Conservation (phyloP, 2,113 vertebrate species). For the Eudyptes chrysolophus region DNA sequence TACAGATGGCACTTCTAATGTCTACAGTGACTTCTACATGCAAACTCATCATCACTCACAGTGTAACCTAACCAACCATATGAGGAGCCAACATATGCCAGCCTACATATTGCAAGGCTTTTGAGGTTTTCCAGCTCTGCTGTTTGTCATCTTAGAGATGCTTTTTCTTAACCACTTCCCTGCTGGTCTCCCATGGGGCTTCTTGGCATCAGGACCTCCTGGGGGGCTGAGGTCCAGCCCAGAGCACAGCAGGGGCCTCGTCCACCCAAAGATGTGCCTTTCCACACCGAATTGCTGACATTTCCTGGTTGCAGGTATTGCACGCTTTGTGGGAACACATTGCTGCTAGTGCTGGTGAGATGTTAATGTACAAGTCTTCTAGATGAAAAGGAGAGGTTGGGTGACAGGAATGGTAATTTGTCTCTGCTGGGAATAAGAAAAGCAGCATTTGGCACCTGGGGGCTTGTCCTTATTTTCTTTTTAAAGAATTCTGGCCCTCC, state of each 20-base stretch:
- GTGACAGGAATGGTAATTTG: background rate
- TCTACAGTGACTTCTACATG: background rate
- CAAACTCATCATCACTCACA: background rate
- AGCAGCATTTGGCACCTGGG: background rate
- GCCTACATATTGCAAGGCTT: background rate
- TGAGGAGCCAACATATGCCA: background rate
- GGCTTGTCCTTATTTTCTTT: background rate
- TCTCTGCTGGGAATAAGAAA: background rate
- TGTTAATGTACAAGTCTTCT: rapidly evolving
- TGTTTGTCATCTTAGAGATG: background rate
- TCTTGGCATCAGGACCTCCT: background rate
- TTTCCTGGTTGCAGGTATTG: background rate
- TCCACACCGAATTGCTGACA: background rate
- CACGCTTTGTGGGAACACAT: background rate
- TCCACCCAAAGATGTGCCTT: background rate
- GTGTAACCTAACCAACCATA: background rate
- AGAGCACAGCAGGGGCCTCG: background rate
- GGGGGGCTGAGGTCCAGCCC: background rate
- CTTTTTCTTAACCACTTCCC: background rate
- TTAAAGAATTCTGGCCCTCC: background rate
- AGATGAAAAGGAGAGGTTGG: background rate
- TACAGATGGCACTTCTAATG: conserved; percentile 11
- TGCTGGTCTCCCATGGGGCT: background rate
- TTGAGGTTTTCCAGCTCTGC: background rate
- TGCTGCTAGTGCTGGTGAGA: background rate